Base-by-base conservation (phyloP, 2,113 vertebrate species). In the Sporophila hypoxantha region DNA sequence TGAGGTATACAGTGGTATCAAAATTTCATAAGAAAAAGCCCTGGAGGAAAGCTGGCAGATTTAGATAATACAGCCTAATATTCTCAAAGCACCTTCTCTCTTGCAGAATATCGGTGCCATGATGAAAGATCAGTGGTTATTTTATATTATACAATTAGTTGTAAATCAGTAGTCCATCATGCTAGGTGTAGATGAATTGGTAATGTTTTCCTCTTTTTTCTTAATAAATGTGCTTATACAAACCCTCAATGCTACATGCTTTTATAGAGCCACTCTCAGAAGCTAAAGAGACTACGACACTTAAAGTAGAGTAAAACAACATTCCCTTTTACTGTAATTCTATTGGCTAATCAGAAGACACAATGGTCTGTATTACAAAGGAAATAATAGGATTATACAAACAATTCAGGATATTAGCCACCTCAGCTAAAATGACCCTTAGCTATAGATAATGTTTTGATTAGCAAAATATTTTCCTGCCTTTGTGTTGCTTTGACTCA, bases 401-500 rank as follows among this genome's bases (percentile, higher is more conserved):
- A 80, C 41, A 49, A 52, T 92, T 82, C 82, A 90, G 77, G 85
- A 94, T 94, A 95, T 93, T 94, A 94, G 55, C 55, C 89, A 84
- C 73, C 77, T 86, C 84, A 90, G 71, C 65, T 95, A 94, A 91
- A 95, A 93, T 93, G 91, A 85, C 84, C 76, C 56, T 89, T 93
- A 87, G 70, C 77, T 86, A 91, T 70, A 94, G 83, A 94, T 84
- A 94, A 93, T 90, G 29, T 89, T 94, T 89, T 93, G 60, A 90
- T 93, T 92, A 95, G 82, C 89, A 96, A 92, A 96, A 91, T 90
- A 76, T 91, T 91, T 94, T 96, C 85, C 93, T 85, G 94, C 89
- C 86, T 90, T 95, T 95, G 95, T 96, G 95, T 92, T 91, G 79
- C 53, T 87, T 94, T 96, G 95, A 88, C 95, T 90, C 96, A 97